These are phyloP conservation scores for Spermophilus dauricus DNA, from an alignment of 2,113 vertebrate genomes.

Conservation along the genomic window DNA sequence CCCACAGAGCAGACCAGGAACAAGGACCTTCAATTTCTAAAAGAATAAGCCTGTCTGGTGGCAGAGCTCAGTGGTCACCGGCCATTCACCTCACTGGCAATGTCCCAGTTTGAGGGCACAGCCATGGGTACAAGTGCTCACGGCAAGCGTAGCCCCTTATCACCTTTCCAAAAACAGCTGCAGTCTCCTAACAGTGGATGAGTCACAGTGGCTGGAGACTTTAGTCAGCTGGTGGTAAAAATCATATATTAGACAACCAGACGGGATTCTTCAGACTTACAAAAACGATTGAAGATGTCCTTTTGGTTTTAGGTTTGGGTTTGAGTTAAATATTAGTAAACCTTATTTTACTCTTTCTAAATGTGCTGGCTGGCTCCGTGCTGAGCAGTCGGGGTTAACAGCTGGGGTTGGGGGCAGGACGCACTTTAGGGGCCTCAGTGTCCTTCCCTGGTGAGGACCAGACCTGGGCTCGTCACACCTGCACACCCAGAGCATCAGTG, in stretches of 20 bases:
- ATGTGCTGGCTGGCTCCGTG: background rate
- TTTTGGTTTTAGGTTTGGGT: background rate
- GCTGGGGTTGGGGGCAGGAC: background rate
- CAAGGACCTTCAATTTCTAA: background rate
- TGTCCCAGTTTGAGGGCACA: background rate
- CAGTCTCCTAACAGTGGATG: background rate
- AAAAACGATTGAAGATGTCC: background rate
- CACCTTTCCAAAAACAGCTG: background rate
- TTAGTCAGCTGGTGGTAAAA: background rate
- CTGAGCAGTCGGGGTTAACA: too few relatives aligned
- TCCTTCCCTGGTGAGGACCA: background rate
- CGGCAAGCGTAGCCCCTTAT: background rate
- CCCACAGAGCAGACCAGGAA: background rate
- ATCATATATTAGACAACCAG: background rate
- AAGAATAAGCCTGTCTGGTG: background rate
- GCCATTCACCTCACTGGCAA: background rate
- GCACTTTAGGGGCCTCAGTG: background rate
- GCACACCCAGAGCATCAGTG: background rate
- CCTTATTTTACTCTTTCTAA: background rate
- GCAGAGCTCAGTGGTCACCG: background rate
- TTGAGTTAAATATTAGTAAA: background rate
- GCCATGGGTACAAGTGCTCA: background rate
- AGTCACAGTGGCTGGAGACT: background rate
- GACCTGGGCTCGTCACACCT: too few relatives aligned
- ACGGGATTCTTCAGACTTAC: background rate